A percentile compares a stretch with the other conserved stretches of the same genome.
These are phyloP conservation scores for Rapana venosa DNA, from an alignment of 2,888 invertebrate species.

Conservation along the genomic window DNA sequence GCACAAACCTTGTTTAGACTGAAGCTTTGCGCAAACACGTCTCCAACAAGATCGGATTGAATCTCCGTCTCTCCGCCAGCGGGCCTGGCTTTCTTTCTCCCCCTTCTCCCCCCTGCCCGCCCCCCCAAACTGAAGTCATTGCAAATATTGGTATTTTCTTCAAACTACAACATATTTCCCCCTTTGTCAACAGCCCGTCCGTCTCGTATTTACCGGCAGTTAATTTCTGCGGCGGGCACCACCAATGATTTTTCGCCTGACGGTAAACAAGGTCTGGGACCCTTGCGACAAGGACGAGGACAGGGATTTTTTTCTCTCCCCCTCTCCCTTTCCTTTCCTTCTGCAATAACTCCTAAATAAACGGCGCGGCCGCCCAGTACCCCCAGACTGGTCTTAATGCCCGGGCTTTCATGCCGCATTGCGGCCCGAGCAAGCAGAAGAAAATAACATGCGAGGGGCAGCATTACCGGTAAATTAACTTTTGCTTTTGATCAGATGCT, in stretches of 20 bases:
- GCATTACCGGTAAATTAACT: conserved; percentile 55
- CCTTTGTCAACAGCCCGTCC: conserved; percentile 49
- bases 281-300: conserved; percentile 44
- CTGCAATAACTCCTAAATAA: conserved; percentile 55
- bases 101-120: neutral
- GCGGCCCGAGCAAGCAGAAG: conserved; percentile 47
- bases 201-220: conserved; percentile 57
- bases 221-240: conserved; percentile 51
- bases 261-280: conserved; percentile 53
- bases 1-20: conserved; percentile 49
- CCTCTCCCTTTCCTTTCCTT: conserved; percentile 32
- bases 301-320: neutral
- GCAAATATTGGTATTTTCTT: conserved; percentile 57
- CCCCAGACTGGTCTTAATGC: conserved; percentile 47
- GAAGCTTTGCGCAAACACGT: conserved; percentile 51
- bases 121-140: conserved; percentile 45
- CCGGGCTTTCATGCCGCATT: conserved; percentile 50
- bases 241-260: conserved; percentile 50
- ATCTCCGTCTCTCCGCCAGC: conserved; percentile 42
- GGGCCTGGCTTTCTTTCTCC: neutral
- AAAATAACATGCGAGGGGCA: conserved; percentile 50
- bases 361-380: conserved; percentile 43
- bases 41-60: conserved; percentile 50
- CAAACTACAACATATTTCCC: conserved; percentile 54
- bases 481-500: conserved; percentile 55